Conservation (phyloP, 2,113 vertebrate genomes). For the Electrona antarctica region DNA sequence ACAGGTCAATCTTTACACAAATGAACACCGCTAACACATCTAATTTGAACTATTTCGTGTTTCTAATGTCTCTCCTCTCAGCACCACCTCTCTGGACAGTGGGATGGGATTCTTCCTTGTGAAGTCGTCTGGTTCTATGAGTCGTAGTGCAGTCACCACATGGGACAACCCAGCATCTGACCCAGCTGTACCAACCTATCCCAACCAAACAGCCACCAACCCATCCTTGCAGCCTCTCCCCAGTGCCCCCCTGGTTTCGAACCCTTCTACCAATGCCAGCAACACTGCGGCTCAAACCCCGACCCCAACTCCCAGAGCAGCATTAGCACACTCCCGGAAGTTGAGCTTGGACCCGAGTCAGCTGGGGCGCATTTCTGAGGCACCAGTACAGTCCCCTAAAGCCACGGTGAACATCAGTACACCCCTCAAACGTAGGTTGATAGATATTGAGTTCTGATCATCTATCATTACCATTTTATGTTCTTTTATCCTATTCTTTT, state of each 20-base stretch:
- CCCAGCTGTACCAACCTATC: neutral
- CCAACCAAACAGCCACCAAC: conserved; percentile 22
- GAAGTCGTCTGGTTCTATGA: conserved; percentile 55
- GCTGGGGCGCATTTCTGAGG: conserved; percentile 57
- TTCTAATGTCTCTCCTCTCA: conserved; percentile 31
- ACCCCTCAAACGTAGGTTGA: conserved; percentile 72
- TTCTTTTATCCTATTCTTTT: neutral
- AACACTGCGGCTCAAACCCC: neutral
- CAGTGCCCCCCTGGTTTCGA: neutral
- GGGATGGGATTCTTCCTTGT: conserved; percentile 18
- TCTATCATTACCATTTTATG: too few relatives aligned
- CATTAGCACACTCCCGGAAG: conserved; percentile 38
- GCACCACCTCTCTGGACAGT: conserved; percentile 62
- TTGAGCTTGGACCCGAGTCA: conserved; percentile 38
- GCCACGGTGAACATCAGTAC: conserved; percentile 41
- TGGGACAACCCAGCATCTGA: conserved; percentile 52
- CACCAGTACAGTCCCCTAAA: conserved; percentile 38
- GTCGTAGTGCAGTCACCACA: conserved; percentile 52
- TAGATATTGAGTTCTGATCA: too few relatives aligned
- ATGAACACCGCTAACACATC: too few relatives aligned
- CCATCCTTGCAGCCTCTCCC: neutral
- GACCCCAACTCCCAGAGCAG: neutral
- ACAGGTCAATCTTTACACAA: too few relatives aligned
- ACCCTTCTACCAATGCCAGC: neutral
- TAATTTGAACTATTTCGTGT: neutral